Percentiles rank a stretch among this genome's conserved stretches.
phyloP scores from a whole-genome alignment of 92 coral and sea anemone genomes.

The Virgularia gustaviana region DNA sequence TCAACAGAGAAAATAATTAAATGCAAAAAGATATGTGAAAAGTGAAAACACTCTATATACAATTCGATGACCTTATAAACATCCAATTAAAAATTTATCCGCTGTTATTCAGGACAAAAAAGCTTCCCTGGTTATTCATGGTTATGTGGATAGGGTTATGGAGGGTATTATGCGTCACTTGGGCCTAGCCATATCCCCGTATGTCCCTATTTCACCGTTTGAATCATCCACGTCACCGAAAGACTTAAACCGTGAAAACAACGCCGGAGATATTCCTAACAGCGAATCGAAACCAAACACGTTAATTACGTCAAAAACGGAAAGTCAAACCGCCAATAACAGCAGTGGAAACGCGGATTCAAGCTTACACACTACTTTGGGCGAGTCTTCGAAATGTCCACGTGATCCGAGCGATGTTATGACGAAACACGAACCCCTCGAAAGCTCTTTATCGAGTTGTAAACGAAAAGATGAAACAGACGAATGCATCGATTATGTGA shows the following conservation, averaged over 20 bases:
- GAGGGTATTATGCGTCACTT: constrained; percentile 63
- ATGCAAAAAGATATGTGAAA: too few relatives aligned
- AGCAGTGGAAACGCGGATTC: too few relatives aligned
- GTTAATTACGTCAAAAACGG: too few relatives aligned
- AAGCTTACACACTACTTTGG: too few relatives aligned
- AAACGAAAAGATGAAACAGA: too few relatives aligned
- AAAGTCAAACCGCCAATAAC: too few relatives aligned
- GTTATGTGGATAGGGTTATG: constrained; percentile 86
- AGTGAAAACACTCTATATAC: too few relatives aligned
- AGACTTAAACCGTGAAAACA: not conserved
- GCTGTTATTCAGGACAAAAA: constrained; percentile 73
- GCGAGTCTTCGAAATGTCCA: too few relatives aligned
- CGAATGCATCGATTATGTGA: too few relatives aligned
- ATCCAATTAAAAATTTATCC: too few relatives aligned
- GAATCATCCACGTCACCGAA: not conserved
- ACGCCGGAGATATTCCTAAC: not conserved
- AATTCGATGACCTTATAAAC: too few relatives aligned
- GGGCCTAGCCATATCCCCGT: constrained; percentile 59
- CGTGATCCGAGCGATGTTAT: not conserved
- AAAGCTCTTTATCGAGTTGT: not conserved
- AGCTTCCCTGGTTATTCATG: constrained; percentile 79
- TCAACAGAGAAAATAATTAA: too few relatives aligned
- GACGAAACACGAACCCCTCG: not conserved
- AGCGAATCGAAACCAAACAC: not conserved
- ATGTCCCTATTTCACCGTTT: constrained; percentile 32